A percentile compares a stretch with the other conserved stretches of the same genome.
phyloP scores from a whole-genome alignment of 2,797 vertebrate species.

The Anisognathus igniventris region DNA sequence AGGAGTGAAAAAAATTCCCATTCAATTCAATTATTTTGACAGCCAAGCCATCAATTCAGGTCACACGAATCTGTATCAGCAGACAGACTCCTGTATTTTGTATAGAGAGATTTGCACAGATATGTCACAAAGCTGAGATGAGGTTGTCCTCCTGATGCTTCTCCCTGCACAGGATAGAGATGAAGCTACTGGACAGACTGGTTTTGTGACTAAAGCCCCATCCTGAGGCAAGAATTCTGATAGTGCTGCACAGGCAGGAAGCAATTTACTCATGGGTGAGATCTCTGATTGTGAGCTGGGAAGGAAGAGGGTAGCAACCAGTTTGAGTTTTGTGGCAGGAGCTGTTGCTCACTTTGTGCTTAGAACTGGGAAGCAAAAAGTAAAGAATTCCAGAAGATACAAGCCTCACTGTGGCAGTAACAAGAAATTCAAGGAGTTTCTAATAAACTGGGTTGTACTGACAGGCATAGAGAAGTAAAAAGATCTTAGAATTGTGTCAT shows the following conservation, averaged over 20 bases:
- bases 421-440: not conserved
- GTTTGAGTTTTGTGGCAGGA: not conserved
- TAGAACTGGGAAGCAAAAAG: not conserved
- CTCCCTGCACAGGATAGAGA: not conserved
- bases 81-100: not conserved
- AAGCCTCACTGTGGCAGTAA: not conserved
- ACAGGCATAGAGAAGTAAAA: not conserved
- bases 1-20: not conserved
- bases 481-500: not conserved
- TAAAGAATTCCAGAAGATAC: not conserved
- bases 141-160: not conserved
- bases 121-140: not conserved
- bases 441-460: not conserved
- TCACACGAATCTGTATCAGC: not conserved
- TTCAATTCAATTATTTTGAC: not conserved
- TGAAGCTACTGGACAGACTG: not conserved
- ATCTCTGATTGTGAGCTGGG: not conserved
- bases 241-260: not conserved
- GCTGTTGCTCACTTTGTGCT: not conserved
- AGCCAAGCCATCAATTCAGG: not conserved
- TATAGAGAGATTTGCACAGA: not conserved
- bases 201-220: not conserved
- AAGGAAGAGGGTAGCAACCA: not conserved
- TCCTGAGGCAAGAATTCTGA: not conserved
- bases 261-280: not conserved